Evolutionary conservation across 2,888 invertebrate species (phyloP), one percentile per base, ranked within the genome.

Genomic region (Trachelus troglodyta): DNA sequence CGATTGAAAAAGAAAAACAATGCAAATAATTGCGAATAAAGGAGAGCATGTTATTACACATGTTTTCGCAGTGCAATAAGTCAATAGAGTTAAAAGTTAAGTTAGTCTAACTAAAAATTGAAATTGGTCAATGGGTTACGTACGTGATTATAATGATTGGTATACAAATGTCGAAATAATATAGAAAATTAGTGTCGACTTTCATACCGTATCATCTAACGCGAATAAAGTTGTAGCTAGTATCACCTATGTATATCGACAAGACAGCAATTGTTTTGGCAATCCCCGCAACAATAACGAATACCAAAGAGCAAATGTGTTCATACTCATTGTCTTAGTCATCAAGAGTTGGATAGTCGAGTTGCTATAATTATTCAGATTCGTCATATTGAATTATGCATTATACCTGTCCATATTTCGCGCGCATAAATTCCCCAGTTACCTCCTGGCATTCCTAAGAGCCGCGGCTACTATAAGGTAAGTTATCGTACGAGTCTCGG

Each of bases 321-420:
- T 79, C 77, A 77, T 81, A 69, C 40, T 40, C 40, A 40, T 40
- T 40, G 74, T 37, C 30, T 77, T 40, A 77, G 31, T 77, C 77
- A 77, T 35, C 40, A 40, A 40, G 33, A 15, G 34, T 34, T 33
- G 71, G 33, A 11, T 15, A 33, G 15, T 33, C 31, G 6, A 69
- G 71, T 69, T 30, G 6, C 15, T 34, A 74, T 34, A n/a, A 37
- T 31, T 74, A 56, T 15, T 69, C 40, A 69, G 75, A 73, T 78
- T 80, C 79, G 79, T 79, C 80, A 81, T 80, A 76, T 82, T 83
- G 83, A 84, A 83, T 83, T 83, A 83, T 85, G 81, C 81, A 82
- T 85, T 80, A 80, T 76, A 81, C 79, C 79, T 80, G 80, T 83
- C 79, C 80, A 78, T 79, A 79, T 75, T 80, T 81, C 80, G 76